Base-by-base conservation (phyloP, 2,113 vertebrate species). In the Bungarus multicinctus region DNA sequence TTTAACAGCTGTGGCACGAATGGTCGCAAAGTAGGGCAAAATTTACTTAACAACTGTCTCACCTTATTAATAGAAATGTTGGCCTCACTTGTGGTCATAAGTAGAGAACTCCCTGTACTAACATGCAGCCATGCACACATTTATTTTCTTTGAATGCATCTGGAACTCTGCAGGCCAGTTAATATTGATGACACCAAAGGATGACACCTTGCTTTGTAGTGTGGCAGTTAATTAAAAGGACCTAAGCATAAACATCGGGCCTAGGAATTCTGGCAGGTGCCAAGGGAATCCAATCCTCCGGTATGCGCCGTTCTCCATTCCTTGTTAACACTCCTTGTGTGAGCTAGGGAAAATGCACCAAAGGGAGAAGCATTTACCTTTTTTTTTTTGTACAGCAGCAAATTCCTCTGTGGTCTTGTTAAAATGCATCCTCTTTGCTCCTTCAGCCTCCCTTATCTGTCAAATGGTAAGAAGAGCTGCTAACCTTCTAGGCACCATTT, bases 361-460 rank as follows among this genome's bases (percentile, higher is more conserved):
- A n/a, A 7, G 88, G 23, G 64, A 11, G 50, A 60, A 91, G 2
- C 34, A 0, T 81, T 93, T 10, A 39, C 11, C 23, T 58, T 34
- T n/a, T 27, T 34, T n/a, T 27, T 9, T 64, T 57, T 57, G 88
- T 57, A 92, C 16, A 30, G 0, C 89, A 92, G 85, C 85, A 88
- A 93, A 94, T 95, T 86, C 95, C 95, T 20, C 39, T 64, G 88
- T 81, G 93, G 43, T 23, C 58, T 4, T 3, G 93, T 95, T 94
- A 93, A 54, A 45, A 94, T 94, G 92, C 94, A 94, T 96, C 94
- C 94, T 88, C 45, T 94, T 93, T 11, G 89, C 93, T 94, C 90
- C 86, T 94, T 95, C 90, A 74, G 89, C 92, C 94, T 94, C 93
- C 89, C 88, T 94, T 87, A 54, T 85, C 91, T 95, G 39, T 94